A percentile compares a stretch with the other conserved stretches of the same genome.
These are phyloP conservation scores for Orthosia incerta DNA, from an alignment of 2,888 invertebrate genomes.

Conservation along the genomic window DNA sequence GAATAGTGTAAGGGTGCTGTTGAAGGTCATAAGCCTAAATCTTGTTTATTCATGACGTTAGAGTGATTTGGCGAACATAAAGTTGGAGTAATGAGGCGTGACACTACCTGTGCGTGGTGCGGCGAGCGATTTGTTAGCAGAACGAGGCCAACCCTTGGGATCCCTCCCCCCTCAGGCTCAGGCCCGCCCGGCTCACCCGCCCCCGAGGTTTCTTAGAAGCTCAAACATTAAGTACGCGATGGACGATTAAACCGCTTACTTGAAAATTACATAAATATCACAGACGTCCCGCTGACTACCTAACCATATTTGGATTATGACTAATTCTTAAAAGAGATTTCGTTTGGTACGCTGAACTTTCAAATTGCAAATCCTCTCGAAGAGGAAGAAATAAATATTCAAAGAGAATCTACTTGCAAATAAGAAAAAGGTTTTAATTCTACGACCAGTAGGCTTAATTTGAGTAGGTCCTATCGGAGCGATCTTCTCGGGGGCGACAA, in stretches of 20 bases:
- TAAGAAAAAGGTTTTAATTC: slow-evolving; percentile 64
- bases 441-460: slow-evolving; percentile 62
- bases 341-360: slow-evolving; percentile 65
- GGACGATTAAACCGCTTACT: slow-evolving; percentile 84
- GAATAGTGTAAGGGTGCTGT: slow-evolving; percentile 59
- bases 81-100: slow-evolving; percentile 85
- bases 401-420: slow-evolving; percentile 53
- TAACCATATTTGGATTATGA: slow-evolving; percentile 76
- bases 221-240: slow-evolving; percentile 83
- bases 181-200: slow-evolving; percentile 55
- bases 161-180: slow-evolving; percentile 56
- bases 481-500: slow-evolving; percentile 58
- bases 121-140: slow-evolving; percentile 81
- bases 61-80: slow-evolving; percentile 84
- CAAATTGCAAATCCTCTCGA: slow-evolving; percentile 61
- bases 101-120: slow-evolving; percentile 83
- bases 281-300: slow-evolving; percentile 73
- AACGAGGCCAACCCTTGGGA: slow-evolving; percentile 76
- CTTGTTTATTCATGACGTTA: slow-evolving; percentile 81
- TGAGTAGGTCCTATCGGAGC: slow-evolving; percentile 62
- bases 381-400: slow-evolving; percentile 60
- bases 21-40: slow-evolving; percentile 72
- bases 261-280: slow-evolving; percentile 82
- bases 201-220: slow-evolving; percentile 73
- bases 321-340: slow-evolving; percentile 76